A percentile compares a stretch with the other conserved stretches of the same genome.
phyloP scores from a whole-genome alignment of 2,888 invertebrate species.

The Philopedon plagiatum region DNA sequence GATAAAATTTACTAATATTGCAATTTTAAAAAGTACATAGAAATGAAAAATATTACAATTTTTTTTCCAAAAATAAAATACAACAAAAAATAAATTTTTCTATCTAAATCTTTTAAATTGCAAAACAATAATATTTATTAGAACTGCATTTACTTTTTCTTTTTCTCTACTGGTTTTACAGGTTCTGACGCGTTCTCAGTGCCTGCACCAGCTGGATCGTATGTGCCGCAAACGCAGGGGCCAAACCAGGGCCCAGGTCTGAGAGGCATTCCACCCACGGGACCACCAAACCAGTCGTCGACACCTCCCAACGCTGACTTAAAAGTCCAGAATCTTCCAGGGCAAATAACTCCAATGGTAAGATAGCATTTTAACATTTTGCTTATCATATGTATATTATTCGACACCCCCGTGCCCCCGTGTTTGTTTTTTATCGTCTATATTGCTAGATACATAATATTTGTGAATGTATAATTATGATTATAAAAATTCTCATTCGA shows the following conservation, averaged over 20 bases:
- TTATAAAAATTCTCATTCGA: too few relatives aligned
- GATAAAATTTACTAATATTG: neutral
- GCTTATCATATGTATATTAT: neutral
- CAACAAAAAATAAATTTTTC: too few relatives aligned
- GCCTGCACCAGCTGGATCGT: slow-evolving; percentile 54
- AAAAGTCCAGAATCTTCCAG: slow-evolving; percentile 63
- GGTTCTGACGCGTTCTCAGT: slow-evolving; percentile 65
- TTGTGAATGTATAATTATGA: too few relatives aligned
- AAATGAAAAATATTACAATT: too few relatives aligned
- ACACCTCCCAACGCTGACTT: slow-evolving; percentile 67
- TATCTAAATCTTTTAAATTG: too few relatives aligned
- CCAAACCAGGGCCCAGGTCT: slow-evolving; percentile 65
- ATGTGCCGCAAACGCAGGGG: slow-evolving; percentile 64
- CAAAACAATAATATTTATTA: neutral
- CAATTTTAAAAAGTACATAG: too few relatives aligned
- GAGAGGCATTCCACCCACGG: slow-evolving; percentile 65
- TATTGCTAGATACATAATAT: too few relatives aligned
- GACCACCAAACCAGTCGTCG: slow-evolving; percentile 68
- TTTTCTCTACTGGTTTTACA: slow-evolving; percentile 49
- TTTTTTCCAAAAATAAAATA: neutral
- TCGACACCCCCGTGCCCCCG: too few relatives aligned
- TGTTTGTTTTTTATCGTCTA: too few relatives aligned
- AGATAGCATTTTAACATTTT: slow-evolving; percentile 43
- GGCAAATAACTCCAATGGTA: slow-evolving; percentile 63
- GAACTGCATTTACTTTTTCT: slow-evolving; percentile 16